A percentile compares a stretch with the other conserved stretches of the same genome.
Evolutionary conservation across 2,888 invertebrate species (phyloP).

Genomic region (Thera britannica): DNA sequence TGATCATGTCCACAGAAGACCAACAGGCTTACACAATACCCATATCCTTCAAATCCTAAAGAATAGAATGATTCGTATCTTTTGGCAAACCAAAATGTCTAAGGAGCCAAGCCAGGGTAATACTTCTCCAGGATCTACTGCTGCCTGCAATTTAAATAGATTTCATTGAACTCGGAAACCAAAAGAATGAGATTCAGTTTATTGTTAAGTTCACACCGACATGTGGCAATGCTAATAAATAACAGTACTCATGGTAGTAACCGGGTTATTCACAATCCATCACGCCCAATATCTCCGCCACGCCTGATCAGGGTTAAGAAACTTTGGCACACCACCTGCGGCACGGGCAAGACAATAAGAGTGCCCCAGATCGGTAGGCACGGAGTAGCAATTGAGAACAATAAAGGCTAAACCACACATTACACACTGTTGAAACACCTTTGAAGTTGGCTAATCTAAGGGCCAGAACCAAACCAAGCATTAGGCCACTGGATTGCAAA

Average conservation of each 20-base stretch:
- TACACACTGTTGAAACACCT: conserved; percentile 22
- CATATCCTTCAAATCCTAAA: too few species aligned
- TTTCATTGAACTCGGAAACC: background rate
- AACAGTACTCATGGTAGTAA: conserved; percentile 8
- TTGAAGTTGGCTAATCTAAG: conserved; percentile 13
- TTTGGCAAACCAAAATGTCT: too few species aligned
- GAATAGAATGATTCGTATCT: too few species aligned
- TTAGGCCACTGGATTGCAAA: too few species aligned
- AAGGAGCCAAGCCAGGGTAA: too few species aligned
- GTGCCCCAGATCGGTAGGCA: conserved; percentile 28
- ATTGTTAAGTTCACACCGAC: background rate
- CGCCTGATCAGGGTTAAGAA: conserved; percentile 27
- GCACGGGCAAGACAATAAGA: conserved; percentile 34
- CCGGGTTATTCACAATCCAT: conserved; percentile 26
- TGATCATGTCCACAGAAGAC: too few species aligned
- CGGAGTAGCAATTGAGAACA: conserved; percentile 27
- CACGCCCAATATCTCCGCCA: conserved; percentile 14
- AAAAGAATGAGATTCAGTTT: background rate
- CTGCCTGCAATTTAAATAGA: background rate
- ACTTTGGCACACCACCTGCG: conserved; percentile 28
- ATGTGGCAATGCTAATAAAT: conserved; percentile 6
- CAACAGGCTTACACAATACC: too few species aligned
- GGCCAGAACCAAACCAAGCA: background rate
- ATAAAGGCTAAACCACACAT: conserved; percentile 11
- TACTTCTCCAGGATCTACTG: too few species aligned